These are phyloP conservation scores for Vesta saturnalis DNA, from an alignment of 2,888 invertebrate species.

Conservation along the genomic window DNA sequence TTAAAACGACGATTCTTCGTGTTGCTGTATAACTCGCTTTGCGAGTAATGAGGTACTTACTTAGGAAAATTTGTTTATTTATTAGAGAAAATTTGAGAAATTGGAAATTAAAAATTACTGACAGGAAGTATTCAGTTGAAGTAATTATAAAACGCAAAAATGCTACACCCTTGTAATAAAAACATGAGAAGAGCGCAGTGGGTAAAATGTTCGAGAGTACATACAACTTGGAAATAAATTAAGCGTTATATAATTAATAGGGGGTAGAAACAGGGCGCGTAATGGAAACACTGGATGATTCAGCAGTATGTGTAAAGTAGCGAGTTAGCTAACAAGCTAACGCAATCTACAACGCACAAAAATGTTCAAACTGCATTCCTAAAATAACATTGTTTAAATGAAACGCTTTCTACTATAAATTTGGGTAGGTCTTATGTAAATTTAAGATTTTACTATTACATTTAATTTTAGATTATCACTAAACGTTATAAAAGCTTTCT, in stretches of 20 bases:
- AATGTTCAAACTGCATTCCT: constrained; percentile 28
- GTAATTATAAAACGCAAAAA: constrained; percentile 28
- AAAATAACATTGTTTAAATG: constrained; percentile 29
- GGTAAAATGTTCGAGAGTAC: constrained; percentile 32
- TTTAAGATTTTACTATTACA: constrained; percentile 4
- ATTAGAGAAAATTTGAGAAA: background rate
- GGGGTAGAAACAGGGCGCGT: constrained; percentile 36
- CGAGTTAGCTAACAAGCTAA: constrained; percentile 23
- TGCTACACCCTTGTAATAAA: constrained; percentile 27
- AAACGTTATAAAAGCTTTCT: background rate
- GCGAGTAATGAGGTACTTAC: background rate
- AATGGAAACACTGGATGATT: constrained; percentile 38
- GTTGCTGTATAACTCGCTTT: background rate
- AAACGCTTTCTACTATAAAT: constrained; percentile 7
- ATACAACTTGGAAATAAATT: constrained; percentile 39
- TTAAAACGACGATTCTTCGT: constrained; percentile 25
- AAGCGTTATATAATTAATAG: constrained; percentile 40
- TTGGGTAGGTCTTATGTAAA: background rate
- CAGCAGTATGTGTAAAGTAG: constrained; percentile 34
- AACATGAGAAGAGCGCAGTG: constrained; percentile 29
- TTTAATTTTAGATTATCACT: constrained; percentile 3
- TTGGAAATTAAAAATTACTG: constrained; percentile 8
- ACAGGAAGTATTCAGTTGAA: constrained; percentile 15
- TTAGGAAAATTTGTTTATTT: constrained; percentile 8
- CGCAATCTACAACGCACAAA: constrained; percentile 24